Conservation (phyloP, 2,888 invertebrate genomes). For the Laothoe populi region DNA sequence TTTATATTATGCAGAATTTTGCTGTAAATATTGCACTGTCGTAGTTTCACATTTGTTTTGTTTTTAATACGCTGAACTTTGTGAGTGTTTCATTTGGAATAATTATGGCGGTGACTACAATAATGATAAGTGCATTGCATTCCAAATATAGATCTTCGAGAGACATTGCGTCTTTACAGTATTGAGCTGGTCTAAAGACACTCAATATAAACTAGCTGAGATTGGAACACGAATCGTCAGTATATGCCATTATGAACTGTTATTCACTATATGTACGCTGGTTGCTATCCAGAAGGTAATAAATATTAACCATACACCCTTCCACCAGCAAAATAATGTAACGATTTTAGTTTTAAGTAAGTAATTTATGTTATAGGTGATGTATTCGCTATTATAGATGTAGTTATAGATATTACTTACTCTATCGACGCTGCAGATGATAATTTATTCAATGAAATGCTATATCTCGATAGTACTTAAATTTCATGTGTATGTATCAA, state of each 20-base stretch:
- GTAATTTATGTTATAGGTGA: conserved; percentile 5
- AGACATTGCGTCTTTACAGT: no score
- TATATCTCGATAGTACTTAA: conserved; percentile 1
- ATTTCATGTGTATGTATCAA: conserved; percentile 16
- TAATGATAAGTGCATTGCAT: no score
- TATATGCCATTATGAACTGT: no score
- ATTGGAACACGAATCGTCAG: no score
- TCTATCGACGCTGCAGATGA: not conserved
- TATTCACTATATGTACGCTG: no score
- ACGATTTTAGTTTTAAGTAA: conserved; percentile 6
- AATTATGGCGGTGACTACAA: no score
- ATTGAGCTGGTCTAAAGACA: no score
- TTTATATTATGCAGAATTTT: not conserved
- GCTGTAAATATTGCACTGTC: not conserved
- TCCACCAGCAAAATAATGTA: no score
- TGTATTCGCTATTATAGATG: conserved; percentile 6
- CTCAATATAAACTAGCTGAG: no score
- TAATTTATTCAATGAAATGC: not conserved
- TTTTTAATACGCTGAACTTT: not conserved
- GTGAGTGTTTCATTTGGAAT: conserved; percentile 2
- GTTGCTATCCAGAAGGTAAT: no score
- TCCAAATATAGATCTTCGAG: no score
- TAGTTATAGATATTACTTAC: conserved; percentile 4
- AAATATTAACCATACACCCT: no score
- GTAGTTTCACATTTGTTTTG: not conserved